Conservation (phyloP, 1,140 invertebrate species). For the Zaprionus nigranus region DNA sequence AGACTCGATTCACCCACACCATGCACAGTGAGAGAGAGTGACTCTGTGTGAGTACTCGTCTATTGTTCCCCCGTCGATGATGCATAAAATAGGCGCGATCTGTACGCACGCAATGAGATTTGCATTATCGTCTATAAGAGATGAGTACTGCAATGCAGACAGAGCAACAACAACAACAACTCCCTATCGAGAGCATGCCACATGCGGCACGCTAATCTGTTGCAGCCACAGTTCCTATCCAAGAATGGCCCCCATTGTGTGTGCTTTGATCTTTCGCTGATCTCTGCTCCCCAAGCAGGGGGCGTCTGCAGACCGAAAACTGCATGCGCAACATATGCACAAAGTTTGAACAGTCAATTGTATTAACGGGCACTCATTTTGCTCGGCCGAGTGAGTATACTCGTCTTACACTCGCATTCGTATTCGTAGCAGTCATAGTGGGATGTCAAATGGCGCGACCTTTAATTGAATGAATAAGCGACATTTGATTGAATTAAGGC, state of each 20-base stretch:
- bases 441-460: conserved; percentile 79
- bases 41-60: conserved; percentile 33
- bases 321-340: conserved; percentile 42
- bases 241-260: conserved; percentile 74
- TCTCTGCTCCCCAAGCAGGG: conserved; percentile 6
- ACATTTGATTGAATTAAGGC: conserved; percentile 82
- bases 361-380: conserved; percentile 34
- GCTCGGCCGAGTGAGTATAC: conserved; percentile 3
- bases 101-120: conserved; percentile 51
- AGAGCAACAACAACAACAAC: not conserved
- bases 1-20: conserved; percentile 20
- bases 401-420: conserved; percentile 23
- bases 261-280: conserved; percentile 41
- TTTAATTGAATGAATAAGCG: conserved; percentile 84
- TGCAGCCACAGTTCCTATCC: conserved; percentile 41
- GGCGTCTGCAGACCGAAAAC: conserved; percentile 1
- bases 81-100: conserved; percentile 56
- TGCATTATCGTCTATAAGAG: conserved; percentile 53
- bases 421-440: conserved; percentile 54
- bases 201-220: conserved; percentile 39
- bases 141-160: conserved; percentile 22
- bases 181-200: not conserved
- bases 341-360: conserved; percentile 73
- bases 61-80: conserved; percentile 62
- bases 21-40: not conserved